These are phyloP conservation scores for Caenorhabditis briggsae DNA, from an alignment of 1,140 invertebrate genomes.

Conservation along the genomic window DNA sequence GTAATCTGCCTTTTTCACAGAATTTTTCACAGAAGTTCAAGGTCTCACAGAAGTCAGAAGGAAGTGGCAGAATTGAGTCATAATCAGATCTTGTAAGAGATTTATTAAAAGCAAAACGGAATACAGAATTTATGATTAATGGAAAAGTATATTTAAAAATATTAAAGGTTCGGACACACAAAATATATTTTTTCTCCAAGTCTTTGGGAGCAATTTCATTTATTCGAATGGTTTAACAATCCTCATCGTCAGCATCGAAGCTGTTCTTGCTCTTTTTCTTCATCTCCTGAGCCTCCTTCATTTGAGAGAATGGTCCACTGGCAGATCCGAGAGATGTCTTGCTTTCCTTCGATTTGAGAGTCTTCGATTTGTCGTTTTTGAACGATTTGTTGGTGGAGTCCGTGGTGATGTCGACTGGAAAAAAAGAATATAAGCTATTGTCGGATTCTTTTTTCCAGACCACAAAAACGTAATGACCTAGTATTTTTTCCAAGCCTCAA, in stretches of 20 bases:
- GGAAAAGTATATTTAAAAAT: no score
- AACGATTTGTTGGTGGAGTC: constrained; percentile 18
- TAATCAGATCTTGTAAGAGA: no score
- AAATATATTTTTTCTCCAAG: no score
- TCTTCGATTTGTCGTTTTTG: constrained; percentile 29
- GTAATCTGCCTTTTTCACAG: no score
- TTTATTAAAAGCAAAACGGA: no score
- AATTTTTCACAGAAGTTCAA: no score
- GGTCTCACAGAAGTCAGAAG: no score
- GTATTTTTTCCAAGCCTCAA: background rate
- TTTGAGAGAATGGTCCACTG: constrained; percentile 21
- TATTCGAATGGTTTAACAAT: no score
- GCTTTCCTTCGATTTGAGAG: constrained; percentile 36
- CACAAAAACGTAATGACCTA: no score
- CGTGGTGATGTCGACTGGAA: constrained; percentile 36
- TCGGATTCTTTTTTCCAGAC: background rate
- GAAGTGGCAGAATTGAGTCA: no score
- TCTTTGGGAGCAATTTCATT: background rate
- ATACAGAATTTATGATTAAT: no score
- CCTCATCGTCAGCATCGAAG: background rate
- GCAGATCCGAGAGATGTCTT: constrained; percentile 22
- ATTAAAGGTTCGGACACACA: background rate
- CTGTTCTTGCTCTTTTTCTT: constrained; percentile 40
- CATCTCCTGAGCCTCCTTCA: constrained; percentile 50
- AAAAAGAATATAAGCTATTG: background rate